phyloP scores from a whole-genome alignment of 1,140 invertebrate genomes.

The Scylla paramamosain region DNA sequence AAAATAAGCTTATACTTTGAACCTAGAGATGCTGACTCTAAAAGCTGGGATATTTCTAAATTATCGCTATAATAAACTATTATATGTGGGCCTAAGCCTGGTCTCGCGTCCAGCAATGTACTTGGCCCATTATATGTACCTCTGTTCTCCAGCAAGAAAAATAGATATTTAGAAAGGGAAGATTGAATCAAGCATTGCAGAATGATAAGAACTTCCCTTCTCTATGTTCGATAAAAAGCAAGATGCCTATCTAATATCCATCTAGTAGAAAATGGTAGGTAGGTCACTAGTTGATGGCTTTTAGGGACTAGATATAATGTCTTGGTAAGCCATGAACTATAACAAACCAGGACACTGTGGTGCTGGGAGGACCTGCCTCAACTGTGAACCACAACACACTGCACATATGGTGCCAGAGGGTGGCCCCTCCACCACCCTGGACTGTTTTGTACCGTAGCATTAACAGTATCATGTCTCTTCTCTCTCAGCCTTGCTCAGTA shows the following conservation, averaged over 20 bases:
- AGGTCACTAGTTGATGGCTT: slow-evolving; percentile 63
- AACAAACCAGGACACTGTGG: slow-evolving; percentile 69
- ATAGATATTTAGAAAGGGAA: slow-evolving; percentile 75
- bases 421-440: slow-evolving; percentile 63
- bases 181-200: slow-evolving; percentile 75
- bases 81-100: slow-evolving; percentile 67
- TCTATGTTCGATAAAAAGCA: slow-evolving; percentile 74
- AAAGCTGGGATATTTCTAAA: slow-evolving; percentile 68
- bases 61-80: slow-evolving; percentile 67
- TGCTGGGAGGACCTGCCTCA: slow-evolving; percentile 70
- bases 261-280: slow-evolving; percentile 74
- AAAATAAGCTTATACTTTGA: slow-evolving; percentile 74
- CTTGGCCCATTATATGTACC: slow-evolving; percentile 68
- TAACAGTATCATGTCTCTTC: slow-evolving; percentile 61
- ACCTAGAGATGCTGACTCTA: slow-evolving; percentile 65
- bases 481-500: slow-evolving; percentile 48
- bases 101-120: slow-evolving; percentile 66
- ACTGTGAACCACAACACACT: slow-evolving; percentile 66
- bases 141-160: slow-evolving; percentile 73
- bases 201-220: slow-evolving; percentile 75
- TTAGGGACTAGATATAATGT: slow-evolving; percentile 68
- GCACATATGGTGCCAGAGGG: slow-evolving; percentile 59
- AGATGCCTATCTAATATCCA: slow-evolving; percentile 73
- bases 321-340: slow-evolving; percentile 66
- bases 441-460: slow-evolving; percentile 72